Percentiles rank a stretch among this genome's conserved stretches.
phyloP scores from a whole-genome alignment of 2,888 invertebrate species.

The Terebella lapidaria region DNA sequence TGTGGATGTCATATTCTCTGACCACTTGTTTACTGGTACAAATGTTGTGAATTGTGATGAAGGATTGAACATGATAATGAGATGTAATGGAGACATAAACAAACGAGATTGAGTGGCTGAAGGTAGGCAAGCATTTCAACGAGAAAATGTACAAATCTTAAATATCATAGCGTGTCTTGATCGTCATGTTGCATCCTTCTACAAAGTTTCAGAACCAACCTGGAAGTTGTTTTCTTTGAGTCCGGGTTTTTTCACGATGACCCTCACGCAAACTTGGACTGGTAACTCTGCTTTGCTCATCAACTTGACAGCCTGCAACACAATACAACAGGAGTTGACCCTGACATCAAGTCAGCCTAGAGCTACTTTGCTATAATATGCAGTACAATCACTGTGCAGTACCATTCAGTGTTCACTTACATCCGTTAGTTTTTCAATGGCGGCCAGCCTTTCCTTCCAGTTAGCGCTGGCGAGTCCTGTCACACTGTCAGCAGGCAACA shows the following conservation, averaged over 20 bases:
- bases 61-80: constrained; percentile 1
- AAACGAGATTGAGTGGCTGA: too few species aligned
- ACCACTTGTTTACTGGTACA: neutral
- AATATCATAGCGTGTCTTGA: too few species aligned
- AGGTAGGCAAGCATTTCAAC: too few species aligned
- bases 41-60: neutral
- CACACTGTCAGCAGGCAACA: constrained; percentile 61
- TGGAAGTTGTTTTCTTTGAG: constrained; percentile 85
- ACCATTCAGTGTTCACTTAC: too few species aligned
- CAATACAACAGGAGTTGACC: too few species aligned
- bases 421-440: constrained; percentile 68
- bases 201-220: too few species aligned
- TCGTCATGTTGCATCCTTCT: too few species aligned
- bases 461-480: constrained; percentile 70
- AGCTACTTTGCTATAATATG: too few species aligned
- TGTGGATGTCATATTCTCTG: neutral
- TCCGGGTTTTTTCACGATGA: constrained; percentile 75
- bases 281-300: constrained; percentile 64
- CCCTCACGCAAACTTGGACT: constrained; percentile 71
- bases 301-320: constrained; percentile 32
- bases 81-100: too few species aligned
- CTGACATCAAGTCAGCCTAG: too few species aligned
- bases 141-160: too few species aligned
- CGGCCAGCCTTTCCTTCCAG: constrained; percentile 78
- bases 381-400: too few species aligned